Base-by-base conservation (phyloP, 2,888 invertebrate genomes). In the Drosophila phalerata region DNA sequence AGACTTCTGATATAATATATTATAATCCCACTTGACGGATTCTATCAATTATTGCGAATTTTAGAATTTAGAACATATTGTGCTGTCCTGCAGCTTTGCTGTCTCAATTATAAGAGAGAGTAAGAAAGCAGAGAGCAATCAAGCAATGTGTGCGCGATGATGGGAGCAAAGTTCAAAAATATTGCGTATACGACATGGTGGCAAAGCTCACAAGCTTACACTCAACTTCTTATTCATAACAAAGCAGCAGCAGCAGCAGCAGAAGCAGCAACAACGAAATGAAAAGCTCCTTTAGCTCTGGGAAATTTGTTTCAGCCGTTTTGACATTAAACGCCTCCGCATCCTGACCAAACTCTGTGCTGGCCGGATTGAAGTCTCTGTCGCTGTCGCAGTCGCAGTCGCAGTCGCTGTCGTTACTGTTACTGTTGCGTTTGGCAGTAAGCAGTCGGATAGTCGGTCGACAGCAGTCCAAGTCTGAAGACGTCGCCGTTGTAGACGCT, bases 391-490 rank as follows among this genome's bases (percentile, higher is more conserved):
- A 51, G 45, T 57, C 40, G 68, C 10, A n/a, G 52, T 38, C n/a
- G 13, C 9, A 37, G 69, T 5, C 15, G 30, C 5, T 28, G 5
- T 5, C 5, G 5, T 38, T 55, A 49, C 45, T 13, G 6, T 34
- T 64, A 55, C 47, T 38, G 66, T 43, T 62, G 43, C 49, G 55
- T 45, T 48, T 64, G 49, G 34, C 68, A 61, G 73, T 61, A 49
- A 69, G 45, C 65, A 62, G 56, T 62, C 62, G 66, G 66, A 42
- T 43, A 67, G 85, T 81, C 86, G 86, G 69, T 81, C 74, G 71
- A 70, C 81, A 86, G 68, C 86, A 77, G 81, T 86, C 71, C 86
- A 74, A 80, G 86, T 69, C 67, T 70, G 77, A 80, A 86, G 81
- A 81, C 84, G 84, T 77, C 77, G 80, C 67, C 69, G 73, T 68